Evolutionary conservation across 2,888 invertebrate species (phyloP), one percentile per base, ranked within the genome.

Genomic region (Iphiclides podalirius): DNA sequence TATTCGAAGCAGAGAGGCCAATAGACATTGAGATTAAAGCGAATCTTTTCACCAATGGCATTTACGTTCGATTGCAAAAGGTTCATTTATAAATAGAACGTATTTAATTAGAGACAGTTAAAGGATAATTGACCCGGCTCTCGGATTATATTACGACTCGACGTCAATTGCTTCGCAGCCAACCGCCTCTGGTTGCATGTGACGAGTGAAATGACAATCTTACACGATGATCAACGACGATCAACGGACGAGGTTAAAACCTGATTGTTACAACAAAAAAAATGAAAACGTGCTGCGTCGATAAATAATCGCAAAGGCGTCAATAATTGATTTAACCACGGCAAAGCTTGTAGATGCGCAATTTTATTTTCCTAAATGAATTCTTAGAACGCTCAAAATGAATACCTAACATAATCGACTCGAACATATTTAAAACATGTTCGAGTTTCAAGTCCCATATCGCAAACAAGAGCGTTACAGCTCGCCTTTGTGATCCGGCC

Each of bases 31-130:
- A n/a, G n/a, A n/a, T n/a, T n/a, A n/a, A n/a, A n/a, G n/a, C n/a
- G n/a, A n/a, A n/a, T n/a, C n/a, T n/a, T n/a, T n/a, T n/a, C n/a
- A n/a, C n/a, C 52, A 53, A 46, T 42, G 57, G 55, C 44, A 47
- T 64, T 64, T 60, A 57, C 59, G 66, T 58, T 64, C 72, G 72
- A 72, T 82, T 75, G 70, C 84, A 78, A 79, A 78, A 76, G 76
- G n/a, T n/a, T n/a, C 76, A 81, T 83, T 84, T 86, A 84, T 83
- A 88, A 83, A 82, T 85, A 84, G 84, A 82, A 86, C 84, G 79
- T 83, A 79, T 83, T 85, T 83, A 84, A 87, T 88, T 87, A 88
- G 67, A 81, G 73, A 67, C 85, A 87, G 86, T 87, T 87, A 86
- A 85, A 71, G 73, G 74, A 72, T 78, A 84, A 86, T 87, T 86